Conservation (phyloP, 64 coral and sea anemone genomes). For the Montipora foliosa region DNA sequence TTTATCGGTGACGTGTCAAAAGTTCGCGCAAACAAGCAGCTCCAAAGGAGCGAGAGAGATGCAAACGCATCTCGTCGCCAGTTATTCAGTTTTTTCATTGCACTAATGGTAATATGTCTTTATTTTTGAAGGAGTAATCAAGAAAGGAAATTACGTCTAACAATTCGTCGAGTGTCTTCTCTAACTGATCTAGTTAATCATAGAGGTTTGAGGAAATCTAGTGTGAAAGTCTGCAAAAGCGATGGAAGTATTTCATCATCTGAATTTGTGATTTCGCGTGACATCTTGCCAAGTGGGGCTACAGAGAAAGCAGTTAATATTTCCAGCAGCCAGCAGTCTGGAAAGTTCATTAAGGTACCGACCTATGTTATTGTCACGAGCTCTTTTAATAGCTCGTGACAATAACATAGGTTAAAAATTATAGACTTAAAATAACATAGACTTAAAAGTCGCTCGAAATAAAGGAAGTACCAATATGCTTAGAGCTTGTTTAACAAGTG, state of each 20-base stretch:
- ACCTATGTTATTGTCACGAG: neutral
- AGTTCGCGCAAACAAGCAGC: no score
- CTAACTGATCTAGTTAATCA: neutral
- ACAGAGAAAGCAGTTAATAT: neutral
- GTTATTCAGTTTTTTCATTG: neutral
- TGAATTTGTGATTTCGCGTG: neutral
- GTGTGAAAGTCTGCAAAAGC: neutral
- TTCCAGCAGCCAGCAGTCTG: neutral
- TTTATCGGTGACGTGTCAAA: no score
- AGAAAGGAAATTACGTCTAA: neutral
- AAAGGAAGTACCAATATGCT: neutral
- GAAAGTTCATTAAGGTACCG: neutral
- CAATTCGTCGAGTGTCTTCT: conserved; percentile 5
- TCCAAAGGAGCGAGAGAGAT: no score
- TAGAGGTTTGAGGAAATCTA: neutral
- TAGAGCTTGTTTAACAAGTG: no score
- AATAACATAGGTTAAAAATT: no score
- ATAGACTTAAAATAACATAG: neutral
- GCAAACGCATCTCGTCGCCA: no score
- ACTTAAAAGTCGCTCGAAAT: neutral
- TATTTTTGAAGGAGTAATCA: neutral
- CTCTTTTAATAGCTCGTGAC: no score
- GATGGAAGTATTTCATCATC: neutral
- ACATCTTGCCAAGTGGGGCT: neutral
- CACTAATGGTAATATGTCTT: neutral